A percentile compares a stretch with the other conserved stretches of the same genome.
phyloP scores from a whole-genome alignment of 2,113 vertebrate genomes.

The Pavo muticus region DNA sequence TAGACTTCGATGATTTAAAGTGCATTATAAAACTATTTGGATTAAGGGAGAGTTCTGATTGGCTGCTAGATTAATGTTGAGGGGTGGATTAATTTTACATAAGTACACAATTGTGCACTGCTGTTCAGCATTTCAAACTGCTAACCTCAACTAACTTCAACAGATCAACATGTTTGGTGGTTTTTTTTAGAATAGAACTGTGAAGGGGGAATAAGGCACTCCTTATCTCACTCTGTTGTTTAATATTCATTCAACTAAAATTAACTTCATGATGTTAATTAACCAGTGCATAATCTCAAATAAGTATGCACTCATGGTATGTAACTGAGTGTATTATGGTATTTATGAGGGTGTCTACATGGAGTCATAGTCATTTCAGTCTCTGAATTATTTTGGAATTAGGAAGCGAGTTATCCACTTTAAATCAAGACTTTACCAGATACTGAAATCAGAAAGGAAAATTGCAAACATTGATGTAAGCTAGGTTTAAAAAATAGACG shows the following conservation, averaged over 20 bases:
- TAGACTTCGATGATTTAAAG: slow-evolving; percentile 62
- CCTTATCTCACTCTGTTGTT: slow-evolving; percentile 51
- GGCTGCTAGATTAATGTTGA: slow-evolving; percentile 67
- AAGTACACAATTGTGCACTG: slow-evolving; percentile 45
- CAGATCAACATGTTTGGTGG: neutral
- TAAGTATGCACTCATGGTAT: neutral
- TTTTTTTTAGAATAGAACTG: slow-evolving; percentile 53
- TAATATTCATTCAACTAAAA: slow-evolving; percentile 68
- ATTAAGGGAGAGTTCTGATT: slow-evolving; percentile 74
- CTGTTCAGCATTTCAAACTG: slow-evolving; percentile 62
- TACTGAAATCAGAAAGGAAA: neutral
- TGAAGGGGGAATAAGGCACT: slow-evolving; percentile 54
- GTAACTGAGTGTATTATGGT: too few species aligned
- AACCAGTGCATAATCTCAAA: neutral
- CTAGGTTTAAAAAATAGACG: neutral
- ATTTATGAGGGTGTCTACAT: neutral
- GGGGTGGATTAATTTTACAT: slow-evolving; percentile 67
- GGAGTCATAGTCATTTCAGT: neutral
- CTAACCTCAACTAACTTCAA: slow-evolving; percentile 67
- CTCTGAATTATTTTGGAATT: neutral
- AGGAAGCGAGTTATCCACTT: neutral
- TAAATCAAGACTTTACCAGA: neutral
- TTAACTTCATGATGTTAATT: slow-evolving; percentile 42
- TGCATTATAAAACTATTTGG: slow-evolving; percentile 60
- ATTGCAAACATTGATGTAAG: neutral